Evolutionary conservation across 2,113 vertebrate genomes (phyloP), one percentile per base, ranked within the genome.

Genomic region (Thryonomys swinderianus): DNA sequence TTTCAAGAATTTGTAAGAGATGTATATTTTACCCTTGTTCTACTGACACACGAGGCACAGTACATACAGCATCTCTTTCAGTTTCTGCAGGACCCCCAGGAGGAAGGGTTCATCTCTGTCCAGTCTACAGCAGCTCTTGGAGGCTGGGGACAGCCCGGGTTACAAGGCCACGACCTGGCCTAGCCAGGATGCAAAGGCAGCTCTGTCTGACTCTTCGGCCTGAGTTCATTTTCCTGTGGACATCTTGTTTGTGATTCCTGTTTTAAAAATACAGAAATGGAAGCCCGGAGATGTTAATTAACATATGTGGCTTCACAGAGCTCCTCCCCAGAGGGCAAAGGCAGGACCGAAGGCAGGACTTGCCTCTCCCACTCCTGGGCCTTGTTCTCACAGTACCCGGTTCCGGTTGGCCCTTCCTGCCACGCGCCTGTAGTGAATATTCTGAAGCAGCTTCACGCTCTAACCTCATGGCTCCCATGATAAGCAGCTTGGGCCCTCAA

Each of bases 321-420:
- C 45, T 32, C 17, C 55, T 16, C 4, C 48, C 10, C 48, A 10
- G 9, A 1, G 23, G 30, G 20, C 55, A 88, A 81, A 76, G 42
- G 12, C 37, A 45, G 55, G 51, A 17, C 9, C 76, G 10, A 53
- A n/a, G 34, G 32, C 48, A 59, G 37, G 27, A 30, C 17, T 17
- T 59, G 27, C 0, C 42, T 25, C 51, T 83, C 10, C 37, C 5
- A 3, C 53, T 34, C 2, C 37, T 23, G 37, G 8, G 30, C 5
- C 57, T 80, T 10, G 20, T 34, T 18, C 25, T 80, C 57, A 40
- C 32, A 76, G 66, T 14, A 40, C 64, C 1, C 55, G 4, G 34
- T 3, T 3, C 0, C 32, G 21, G 12, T 3, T 2, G 0, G n/a
- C 40, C 20, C 25, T 55, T 20, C 23, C 7, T 8, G 11, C 21